These are phyloP conservation scores for cattle (Bos taurus) DNA, from an alignment of 2,113 vertebrate genomes.

Conservation along the genomic window ARS-UCD2.0 NC_037332.1:119398501-119399000, in stretches of 20 bases:
- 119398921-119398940: accelerated
- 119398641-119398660: background rate
- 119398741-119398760: accelerated
- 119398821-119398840: no score
- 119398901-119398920: background rate
- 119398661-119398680: background rate
- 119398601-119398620: accelerated
- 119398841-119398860: accelerated
- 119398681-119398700: accelerated
- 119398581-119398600: background rate
- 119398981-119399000: accelerated
- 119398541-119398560: background rate
- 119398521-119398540: background rate
- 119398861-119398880: accelerated
- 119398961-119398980: background rate
- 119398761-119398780: no score
- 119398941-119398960: no score
- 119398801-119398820: background rate
- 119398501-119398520: accelerated
- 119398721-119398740: accelerated
- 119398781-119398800: background rate
- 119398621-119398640: accelerated
- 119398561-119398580: background rate
- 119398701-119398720: no score
- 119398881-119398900: accelerated